Base-by-base conservation (phyloP, 2,797 vertebrate species). In the Clarias pachynema region DNA sequence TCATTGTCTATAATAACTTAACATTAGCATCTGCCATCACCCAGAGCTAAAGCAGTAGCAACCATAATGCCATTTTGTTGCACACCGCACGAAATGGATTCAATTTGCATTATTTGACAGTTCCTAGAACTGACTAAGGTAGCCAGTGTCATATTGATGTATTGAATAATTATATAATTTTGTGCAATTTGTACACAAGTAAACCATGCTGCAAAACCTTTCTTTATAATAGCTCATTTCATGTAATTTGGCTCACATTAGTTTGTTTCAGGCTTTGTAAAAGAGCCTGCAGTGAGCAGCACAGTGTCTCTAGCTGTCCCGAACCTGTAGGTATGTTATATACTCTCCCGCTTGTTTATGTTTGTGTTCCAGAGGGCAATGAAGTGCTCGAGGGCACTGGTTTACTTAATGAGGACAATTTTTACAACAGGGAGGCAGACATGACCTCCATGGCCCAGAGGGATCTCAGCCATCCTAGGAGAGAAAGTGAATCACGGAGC, bases 311-410 rank as follows among this genome's bases (percentile, higher is more conserved):
- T 94, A 95, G 95, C 91, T 95, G 94, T 89, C 94, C 93, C 92
- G 92, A 53, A 93, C 94, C 93, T 93, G 90, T 93, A 89, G 91
- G 90, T 89, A 90, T 91, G 91, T 94, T 92, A 94, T 92, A 94
- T 92, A 93, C 89, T 88, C 89, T 88, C 53, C 82, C 78, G 79
- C 82, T 88, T 95, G 94, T 96, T 93, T 93, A 95, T 93, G 93
- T 96, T 96, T 96, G 94, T 96, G 93, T 96, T 96, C 91, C 95
- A 96, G 95, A 96, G 92, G 95, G 95, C 94, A 95, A 95, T 94
- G 94, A 96, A 95, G 88, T 94, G 92, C 94, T 95, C 92, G 94
- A 95, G 93, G 95, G 94, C 90, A 93, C 93, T 92, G 94, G 93
- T 95, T 94, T 95, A 91, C 93, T 93, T 82, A 93, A 94, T 92